A percentile compares a stretch with the other conserved stretches of the same genome.
phyloP scores from a whole-genome alignment of 2,113 vertebrate genomes.

The Dasyurus viverrinus region DNA sequence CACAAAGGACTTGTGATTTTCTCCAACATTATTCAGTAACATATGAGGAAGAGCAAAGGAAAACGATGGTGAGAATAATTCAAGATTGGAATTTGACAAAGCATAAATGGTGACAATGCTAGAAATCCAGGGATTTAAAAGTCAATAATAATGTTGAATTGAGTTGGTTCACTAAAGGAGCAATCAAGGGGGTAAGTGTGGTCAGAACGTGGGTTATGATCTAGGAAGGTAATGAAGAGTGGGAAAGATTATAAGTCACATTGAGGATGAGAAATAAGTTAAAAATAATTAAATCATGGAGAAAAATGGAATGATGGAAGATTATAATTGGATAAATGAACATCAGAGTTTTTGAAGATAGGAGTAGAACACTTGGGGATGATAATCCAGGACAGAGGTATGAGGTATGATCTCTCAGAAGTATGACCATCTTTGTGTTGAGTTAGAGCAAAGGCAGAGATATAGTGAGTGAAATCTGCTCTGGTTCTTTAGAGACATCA shows the following conservation, averaged over 20 bases:
- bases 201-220: background rate
- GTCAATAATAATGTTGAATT: background rate
- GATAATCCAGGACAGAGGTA: background rate
- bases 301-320: background rate
- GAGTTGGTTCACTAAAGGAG: background rate
- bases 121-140: background rate
- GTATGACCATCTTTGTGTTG: too few species aligned
- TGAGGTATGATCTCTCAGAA: too few species aligned
- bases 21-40: background rate
- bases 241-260: background rate
- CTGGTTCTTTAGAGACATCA: background rate
- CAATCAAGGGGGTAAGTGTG: background rate
- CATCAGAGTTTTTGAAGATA: background rate
- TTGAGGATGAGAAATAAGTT: background rate
- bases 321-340: background rate
- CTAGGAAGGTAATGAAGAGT: background rate
- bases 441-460: background rate
- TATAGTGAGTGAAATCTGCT: background rate
- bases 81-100: background rate
- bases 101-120: background rate
- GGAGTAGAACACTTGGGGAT: background rate
- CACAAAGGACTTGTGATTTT: background rate
- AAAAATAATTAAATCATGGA: background rate
- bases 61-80: background rate
- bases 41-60: background rate